Percentiles rank a stretch among this genome's conserved stretches.
phyloP scores from a whole-genome alignment of 2,888 invertebrate species.

The Tipula lateralis region DNA sequence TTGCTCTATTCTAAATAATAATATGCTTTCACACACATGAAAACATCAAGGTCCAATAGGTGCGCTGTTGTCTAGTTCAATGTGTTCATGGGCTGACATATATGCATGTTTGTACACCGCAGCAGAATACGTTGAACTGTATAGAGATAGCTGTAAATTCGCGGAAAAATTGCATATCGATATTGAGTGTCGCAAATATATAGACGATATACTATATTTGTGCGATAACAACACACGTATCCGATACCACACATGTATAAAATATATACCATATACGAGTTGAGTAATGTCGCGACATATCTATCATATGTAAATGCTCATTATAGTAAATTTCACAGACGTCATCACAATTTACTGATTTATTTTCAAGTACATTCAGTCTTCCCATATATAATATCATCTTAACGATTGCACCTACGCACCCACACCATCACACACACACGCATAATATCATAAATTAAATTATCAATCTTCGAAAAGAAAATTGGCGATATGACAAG shows the following conservation, averaged over 20 bases:
- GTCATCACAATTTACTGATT: background rate
- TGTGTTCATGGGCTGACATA: background rate
- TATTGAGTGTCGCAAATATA: background rate
- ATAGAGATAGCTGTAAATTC: background rate
- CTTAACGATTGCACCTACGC: no score
- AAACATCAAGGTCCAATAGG: background rate
- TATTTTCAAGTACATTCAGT: background rate
- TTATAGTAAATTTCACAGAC: background rate
- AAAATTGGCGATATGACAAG: background rate
- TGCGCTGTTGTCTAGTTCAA: background rate
- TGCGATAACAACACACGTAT: background rate
- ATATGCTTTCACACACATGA: background rate
- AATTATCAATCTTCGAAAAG: background rate
- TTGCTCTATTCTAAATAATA: background rate
- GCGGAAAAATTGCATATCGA: background rate
- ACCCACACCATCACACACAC: background rate
- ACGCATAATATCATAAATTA: background rate
- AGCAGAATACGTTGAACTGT: no score
- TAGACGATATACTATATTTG: background rate
- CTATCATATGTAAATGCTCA: background rate
- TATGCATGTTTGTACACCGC: background rate
- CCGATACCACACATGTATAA: background rate
- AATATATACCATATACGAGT: background rate
- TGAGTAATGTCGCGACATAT: background rate
- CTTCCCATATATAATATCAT: background rate